A percentile compares a stretch with the other conserved stretches of the same genome.
phyloP scores from a whole-genome alignment of 2,888 invertebrate genomes.

The Cheilosia vulpina region DNA sequence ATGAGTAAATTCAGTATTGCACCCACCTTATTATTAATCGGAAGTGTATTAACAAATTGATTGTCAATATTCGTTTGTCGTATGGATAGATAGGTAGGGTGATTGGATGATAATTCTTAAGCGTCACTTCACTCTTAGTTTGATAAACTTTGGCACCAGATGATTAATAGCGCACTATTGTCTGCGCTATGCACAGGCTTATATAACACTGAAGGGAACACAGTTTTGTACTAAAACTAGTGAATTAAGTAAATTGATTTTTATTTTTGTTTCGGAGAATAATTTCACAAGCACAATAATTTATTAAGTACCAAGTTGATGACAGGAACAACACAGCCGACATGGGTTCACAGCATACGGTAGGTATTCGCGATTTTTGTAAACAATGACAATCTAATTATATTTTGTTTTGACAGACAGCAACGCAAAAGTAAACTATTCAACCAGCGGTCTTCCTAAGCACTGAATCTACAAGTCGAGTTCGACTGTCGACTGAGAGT shows the following conservation, averaged over 20 bases:
- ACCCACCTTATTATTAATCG: slow-evolving; percentile 18
- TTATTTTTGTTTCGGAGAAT: not conserved
- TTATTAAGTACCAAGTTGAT: not conserved
- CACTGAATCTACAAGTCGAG: slow-evolving; percentile 14
- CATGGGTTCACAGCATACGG: not conserved
- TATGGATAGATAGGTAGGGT: not conserved
- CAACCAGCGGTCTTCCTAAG: not conserved
- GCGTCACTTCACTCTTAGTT: not conserved
- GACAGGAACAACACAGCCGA: not conserved
- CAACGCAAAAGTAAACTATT: not conserved
- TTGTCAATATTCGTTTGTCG: not conserved
- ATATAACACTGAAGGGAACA: not conserved
- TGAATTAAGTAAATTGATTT: not conserved
- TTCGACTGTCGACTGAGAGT: slow-evolving; percentile 26
- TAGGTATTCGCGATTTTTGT: not conserved
- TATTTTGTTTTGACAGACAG: not conserved
- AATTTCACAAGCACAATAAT: not conserved
- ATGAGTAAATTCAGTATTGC: not conserved
- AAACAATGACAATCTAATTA: not conserved
- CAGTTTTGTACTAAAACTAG: not conserved
- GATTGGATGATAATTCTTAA: not conserved
- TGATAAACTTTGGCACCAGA: not conserved
- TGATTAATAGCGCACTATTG: not conserved
- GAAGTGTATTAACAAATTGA: slow-evolving; percentile 12
- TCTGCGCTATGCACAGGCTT: not conserved